These are phyloP conservation scores for Centropus unirufus DNA, from an alignment of 2,113 vertebrate species.

Conservation along the genomic window DNA sequence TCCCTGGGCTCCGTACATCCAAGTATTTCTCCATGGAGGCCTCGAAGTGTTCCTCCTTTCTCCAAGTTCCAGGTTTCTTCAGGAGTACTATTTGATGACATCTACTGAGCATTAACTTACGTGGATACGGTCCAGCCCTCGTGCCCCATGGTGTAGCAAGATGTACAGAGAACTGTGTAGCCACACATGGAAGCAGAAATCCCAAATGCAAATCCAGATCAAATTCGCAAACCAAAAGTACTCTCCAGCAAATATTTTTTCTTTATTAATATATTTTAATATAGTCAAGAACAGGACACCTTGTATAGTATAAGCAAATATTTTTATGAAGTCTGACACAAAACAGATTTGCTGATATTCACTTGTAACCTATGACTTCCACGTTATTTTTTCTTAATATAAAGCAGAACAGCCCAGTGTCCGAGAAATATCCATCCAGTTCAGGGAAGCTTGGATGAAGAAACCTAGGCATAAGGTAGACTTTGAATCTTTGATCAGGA, in stretches of 20 bases:
- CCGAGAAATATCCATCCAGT: conserved; percentile 70
- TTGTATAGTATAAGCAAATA: neutral
- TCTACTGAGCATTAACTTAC: neutral
- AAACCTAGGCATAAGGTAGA: conserved; percentile 49
- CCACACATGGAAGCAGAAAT: neutral
- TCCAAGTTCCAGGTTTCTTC: neutral
- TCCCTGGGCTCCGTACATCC: neutral
- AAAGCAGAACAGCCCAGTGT: conserved; percentile 70
- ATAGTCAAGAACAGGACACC: neutral
- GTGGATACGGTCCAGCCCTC: neutral
- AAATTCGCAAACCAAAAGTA: neutral
- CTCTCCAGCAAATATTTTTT: neutral
- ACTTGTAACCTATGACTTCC: neutral
- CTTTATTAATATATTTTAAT: neutral
- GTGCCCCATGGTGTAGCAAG: neutral
- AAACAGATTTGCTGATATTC: neutral
- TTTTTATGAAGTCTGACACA: neutral
- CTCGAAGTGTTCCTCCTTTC: neutral
- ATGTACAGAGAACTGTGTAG: neutral
- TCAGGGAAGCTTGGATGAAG: conserved; percentile 77
- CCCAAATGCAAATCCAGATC: neutral
- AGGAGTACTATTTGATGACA: neutral
- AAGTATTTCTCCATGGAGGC: neutral
- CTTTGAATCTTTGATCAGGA: neutral
- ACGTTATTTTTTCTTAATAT: neutral